Percentiles rank a stretch among this genome's conserved stretches.
These are phyloP conservation scores for Pontoporia blainvillei DNA, from an alignment of 2,113 vertebrate genomes.

Conservation along the genomic window DNA sequence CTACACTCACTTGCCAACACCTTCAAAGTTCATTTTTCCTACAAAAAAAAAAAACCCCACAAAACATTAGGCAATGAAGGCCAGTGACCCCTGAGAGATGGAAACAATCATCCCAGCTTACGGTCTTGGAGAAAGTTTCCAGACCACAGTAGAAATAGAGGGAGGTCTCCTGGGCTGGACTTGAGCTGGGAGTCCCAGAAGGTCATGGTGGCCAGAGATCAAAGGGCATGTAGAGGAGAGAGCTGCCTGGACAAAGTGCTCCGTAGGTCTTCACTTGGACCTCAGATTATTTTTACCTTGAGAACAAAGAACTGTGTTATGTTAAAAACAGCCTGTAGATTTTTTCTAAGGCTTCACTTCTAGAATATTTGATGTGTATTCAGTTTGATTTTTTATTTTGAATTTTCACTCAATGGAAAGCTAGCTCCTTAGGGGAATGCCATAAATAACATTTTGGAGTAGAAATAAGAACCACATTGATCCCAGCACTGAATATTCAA, in stretches of 20 bases:
- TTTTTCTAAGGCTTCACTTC: neutral
- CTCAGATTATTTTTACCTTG: neutral
- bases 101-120: neutral
- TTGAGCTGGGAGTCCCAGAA: neutral
- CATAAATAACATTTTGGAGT: neutral
- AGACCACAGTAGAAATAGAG: neutral
- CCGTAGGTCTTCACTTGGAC: neutral
- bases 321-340: neutral
- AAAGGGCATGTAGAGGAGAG: neutral
- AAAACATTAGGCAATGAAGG: neutral
- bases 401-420: neutral
- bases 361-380: neutral
- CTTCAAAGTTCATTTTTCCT: neutral
- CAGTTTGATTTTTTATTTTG: constrained; percentile 4
- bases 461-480: constrained; percentile 30
- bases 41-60: neutral
- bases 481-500: neutral
- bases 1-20: neutral
- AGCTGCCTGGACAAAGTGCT: neutral
- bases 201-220: neutral
- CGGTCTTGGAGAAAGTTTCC: neutral
- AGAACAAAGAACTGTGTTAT: neutral
- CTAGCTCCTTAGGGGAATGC: neutral
- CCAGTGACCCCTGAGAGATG: neutral
- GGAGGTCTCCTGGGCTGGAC: too few species aligned